Evolutionary conservation across 2,888 invertebrate genomes (phyloP).

Genomic region (Brachynemurus nebulosus): DNA sequence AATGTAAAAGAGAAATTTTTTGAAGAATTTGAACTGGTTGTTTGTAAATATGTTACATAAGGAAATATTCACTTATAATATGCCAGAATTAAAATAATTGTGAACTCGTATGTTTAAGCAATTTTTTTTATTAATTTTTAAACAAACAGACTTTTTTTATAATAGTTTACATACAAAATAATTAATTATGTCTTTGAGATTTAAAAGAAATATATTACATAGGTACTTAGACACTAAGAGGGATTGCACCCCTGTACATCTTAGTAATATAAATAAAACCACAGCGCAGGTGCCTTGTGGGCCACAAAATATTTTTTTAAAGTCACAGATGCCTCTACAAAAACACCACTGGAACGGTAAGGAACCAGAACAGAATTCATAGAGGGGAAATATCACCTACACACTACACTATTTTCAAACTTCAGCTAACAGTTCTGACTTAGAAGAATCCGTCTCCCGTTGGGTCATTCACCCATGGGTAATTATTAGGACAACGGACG

Average conservation of each 20-base stretch:
- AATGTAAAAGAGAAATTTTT: not conserved
- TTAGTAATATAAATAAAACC: conserved; percentile 27
- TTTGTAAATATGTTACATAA: not conserved
- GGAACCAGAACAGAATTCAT: no score
- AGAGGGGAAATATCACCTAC: conserved; percentile 1
- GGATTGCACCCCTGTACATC: conserved; percentile 42
- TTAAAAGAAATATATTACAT: conserved; percentile 36
- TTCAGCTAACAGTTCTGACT: conserved; percentile 32
- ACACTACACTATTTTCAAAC: not conserved
- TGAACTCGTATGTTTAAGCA: not conserved
- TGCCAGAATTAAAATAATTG: not conserved
- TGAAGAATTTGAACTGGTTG: not conserved
- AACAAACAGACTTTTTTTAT: conserved; percentile 38
- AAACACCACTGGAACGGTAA: no score
- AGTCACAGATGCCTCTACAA: not conserved
- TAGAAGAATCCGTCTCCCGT: conserved; percentile 83
- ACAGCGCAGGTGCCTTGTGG: conserved; percentile 10
- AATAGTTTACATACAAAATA: conserved; percentile 39
- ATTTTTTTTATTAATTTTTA: conserved; percentile 7
- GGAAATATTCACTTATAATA: not conserved
- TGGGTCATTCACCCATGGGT: conserved; percentile 90
- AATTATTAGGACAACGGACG: conserved; percentile 84
- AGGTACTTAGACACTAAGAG: conserved; percentile 41
- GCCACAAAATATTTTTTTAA: conserved; percentile 5
- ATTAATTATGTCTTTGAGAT: not conserved